Conservation (phyloP, 2,888 invertebrate genomes). For the Mechanitis mazaeus region DNA sequence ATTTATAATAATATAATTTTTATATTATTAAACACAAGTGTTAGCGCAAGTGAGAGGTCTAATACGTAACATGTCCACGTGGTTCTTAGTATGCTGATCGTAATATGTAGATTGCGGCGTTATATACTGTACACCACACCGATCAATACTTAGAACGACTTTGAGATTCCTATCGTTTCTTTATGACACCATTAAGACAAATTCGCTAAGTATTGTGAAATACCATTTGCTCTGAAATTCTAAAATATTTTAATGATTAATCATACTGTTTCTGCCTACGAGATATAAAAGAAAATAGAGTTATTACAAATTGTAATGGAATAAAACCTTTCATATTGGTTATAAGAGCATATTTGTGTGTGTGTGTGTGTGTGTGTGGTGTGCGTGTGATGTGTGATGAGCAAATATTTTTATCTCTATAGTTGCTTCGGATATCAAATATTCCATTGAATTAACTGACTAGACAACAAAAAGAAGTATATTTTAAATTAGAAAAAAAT, state of each 20-base stretch:
- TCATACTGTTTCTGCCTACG: neutral
- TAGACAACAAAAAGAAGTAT: no score
- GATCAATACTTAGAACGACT: neutral
- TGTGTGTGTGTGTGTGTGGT: no score
- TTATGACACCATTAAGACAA: constrained; percentile 3
- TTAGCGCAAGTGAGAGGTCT: constrained; percentile 15
- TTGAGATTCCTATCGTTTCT: constrained; percentile 1
- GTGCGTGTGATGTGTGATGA: no score
- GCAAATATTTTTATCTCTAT: no score
- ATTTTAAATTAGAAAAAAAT: no score
- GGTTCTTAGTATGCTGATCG: constrained; percentile 27
- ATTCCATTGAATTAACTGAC: no score
- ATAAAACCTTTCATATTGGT: no score
- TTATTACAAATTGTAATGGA: no score
- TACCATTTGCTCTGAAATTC: neutral
- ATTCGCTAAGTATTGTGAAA: neutral
- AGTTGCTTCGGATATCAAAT: no score
- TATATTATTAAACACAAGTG: neutral
- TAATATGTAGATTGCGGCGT: constrained; percentile 21
- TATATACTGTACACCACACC: constrained; percentile 6
- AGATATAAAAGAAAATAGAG: no score
- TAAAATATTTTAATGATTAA: neutral
- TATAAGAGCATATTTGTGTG: no score
- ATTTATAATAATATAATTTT: no score
- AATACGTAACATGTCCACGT: constrained; percentile 15